A percentile compares a stretch with the other conserved stretches of the same genome.
These are phyloP conservation scores for Acomys russatus DNA, from an alignment of 2,797 vertebrate genomes.

Conservation along the genomic window DNA sequence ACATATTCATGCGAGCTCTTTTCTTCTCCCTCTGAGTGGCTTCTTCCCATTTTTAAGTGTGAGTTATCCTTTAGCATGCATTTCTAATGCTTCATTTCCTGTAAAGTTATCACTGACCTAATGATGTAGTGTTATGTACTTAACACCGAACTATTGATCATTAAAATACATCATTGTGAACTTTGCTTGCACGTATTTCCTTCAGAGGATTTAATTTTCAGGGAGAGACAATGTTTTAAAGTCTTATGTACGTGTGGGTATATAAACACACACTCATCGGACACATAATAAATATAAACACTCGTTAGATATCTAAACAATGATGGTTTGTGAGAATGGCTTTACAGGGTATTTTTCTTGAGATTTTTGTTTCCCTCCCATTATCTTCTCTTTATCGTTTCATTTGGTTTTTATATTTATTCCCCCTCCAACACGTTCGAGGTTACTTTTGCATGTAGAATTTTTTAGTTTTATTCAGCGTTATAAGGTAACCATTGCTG, in stretches of 20 bases:
- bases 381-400: conserved; percentile 69
- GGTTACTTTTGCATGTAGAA: conserved; percentile 57
- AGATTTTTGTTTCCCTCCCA: conserved; percentile 33
- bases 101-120: neutral
- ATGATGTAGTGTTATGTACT: neutral
- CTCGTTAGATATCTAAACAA: conserved; percentile 25
- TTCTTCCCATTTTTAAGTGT: neutral
- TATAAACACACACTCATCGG: neutral
- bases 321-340: neutral
- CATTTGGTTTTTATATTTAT: conserved; percentile 54
- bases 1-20: neutral
- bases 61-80: neutral
- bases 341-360: neutral
- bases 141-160: neutral
- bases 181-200: neutral
- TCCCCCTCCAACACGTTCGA: conserved; percentile 73
- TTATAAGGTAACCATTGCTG: conserved; percentile 68
- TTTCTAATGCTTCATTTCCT: neutral
- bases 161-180: neutral
- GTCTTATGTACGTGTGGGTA: neutral
- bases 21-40: neutral
- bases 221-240: neutral
- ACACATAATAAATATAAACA: neutral
- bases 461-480: conserved; percentile 77
- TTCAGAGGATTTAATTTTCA: neutral